Base-by-base conservation (phyloP, 1,140 invertebrate genomes). In the Venustaconcha ellipsiformis region DNA sequence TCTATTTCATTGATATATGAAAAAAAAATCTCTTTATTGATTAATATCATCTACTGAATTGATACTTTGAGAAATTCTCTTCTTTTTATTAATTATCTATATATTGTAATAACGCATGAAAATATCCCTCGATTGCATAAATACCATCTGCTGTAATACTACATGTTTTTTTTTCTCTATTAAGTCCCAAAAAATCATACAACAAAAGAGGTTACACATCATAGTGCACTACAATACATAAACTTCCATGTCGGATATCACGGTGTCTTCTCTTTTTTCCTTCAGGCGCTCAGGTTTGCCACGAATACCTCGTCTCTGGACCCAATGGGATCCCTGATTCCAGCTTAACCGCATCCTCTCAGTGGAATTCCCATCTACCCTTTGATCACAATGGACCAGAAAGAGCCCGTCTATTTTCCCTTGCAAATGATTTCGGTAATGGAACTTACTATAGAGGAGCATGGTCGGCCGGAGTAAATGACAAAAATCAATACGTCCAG, bases 401-500 rank as follows among this genome's bases (percentile, higher is more conserved):
- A n/a, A 72, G 82, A 55, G 78, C 78, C 17, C 65, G 82, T 0
- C 62, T 83, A 5, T 80, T 75, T 62, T 78, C 78, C 14, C 69
- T 70, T 1, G 74, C 80, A 11, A 74, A 78, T 26, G 73, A 80
- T 37, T 79, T 73, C 59, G 62, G 72, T 1, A 83, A 81, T 58
- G 80, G 80, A 23, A 80, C 80, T 0, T 80, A 76, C 63, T 60
- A 80, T 17, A 68, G 74, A 60, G 82, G 82, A 15, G 82, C 80
- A 26, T 83, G 82, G 82, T 76, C 78, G 13, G 78, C 82, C 14
- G 72, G 74, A 11, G 20, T 66, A 11, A 78, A 82, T 57, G 80
- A 83, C 57, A 78, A 78, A 59, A 78, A 77, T 56, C 82, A 83
- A 57, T 83, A 78, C 23, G 80, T 83, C 20, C 82, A 83, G 82